Percentiles rank a stretch among this genome's conserved stretches.
These are phyloP conservation scores for Anguilla anguilla DNA, from an alignment of 2,797 vertebrate species.

Conservation along the genomic window DNA sequence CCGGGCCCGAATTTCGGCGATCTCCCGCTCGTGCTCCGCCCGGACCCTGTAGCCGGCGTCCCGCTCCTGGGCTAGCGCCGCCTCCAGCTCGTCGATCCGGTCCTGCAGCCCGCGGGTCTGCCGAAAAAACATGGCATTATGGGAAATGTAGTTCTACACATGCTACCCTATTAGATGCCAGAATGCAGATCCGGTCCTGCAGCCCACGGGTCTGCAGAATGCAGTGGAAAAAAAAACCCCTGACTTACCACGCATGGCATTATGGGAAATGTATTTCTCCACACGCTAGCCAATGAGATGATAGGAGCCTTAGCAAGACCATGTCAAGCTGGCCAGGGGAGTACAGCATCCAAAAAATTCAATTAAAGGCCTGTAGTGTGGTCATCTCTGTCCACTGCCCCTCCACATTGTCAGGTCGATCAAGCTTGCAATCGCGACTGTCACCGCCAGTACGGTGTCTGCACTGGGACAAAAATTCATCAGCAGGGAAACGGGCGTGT, in stretches of 20 bases:
- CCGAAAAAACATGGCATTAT: conserved; percentile 21
- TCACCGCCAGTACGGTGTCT: not conserved
- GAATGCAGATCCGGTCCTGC: no score
- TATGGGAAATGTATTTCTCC: not conserved
- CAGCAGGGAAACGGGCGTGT: conserved; percentile 5
- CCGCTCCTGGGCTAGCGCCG: conserved; percentile 75
- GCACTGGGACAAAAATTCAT: not conserved
- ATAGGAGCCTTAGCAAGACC: not conserved
- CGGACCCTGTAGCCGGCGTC: conserved; percentile 72
- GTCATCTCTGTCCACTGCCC: not conserved
- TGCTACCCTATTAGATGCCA: not conserved
- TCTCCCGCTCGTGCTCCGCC: conserved; percentile 79
- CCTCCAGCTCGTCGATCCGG: conserved; percentile 81
- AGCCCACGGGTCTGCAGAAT: no score
- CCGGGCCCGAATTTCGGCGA: conserved; percentile 74
- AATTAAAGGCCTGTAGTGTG: not conserved
- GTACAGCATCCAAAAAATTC: not conserved
- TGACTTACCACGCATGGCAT: no score
- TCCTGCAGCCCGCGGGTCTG: conserved; percentile 83
- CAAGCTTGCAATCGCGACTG: not conserved
- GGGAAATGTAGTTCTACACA: not conserved
- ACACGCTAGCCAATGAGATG: not conserved
- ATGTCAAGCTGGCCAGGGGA: not conserved
- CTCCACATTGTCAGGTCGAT: not conserved
- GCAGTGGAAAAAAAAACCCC: not conserved